Evolutionary conservation across 2,113 vertebrate species (phyloP), one percentile per base, ranked within the genome.

Genomic region (Microcebus lehilahytsara): DNA sequence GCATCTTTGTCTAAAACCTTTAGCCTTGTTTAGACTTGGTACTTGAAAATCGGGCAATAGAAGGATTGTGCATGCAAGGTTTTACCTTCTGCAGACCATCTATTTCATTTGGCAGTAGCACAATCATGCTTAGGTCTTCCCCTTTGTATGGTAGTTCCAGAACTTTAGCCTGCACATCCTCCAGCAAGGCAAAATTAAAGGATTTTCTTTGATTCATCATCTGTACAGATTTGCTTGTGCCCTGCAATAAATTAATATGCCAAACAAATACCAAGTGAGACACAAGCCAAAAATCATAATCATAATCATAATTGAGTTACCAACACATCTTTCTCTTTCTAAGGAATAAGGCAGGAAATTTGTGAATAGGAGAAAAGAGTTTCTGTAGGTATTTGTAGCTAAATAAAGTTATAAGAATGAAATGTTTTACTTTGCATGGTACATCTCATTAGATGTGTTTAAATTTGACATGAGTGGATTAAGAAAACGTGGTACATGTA

Each of bases 71-170:
- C 12, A 1, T 8, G 2, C 0, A 3, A 17, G 37, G 0, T 17
- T 6, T 93, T 97, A 98, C 97, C 97, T 97, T 62, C 62, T 87
- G 51, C 6, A 98, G 86, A 27, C 98, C 96, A 11, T 79, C 79
- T 0, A 95, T 97, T 0, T 98, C 90, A 56, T 53, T 75, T 14
- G 99, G 99, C 2, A 99, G 98, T 66, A 99, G 95, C 95, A 99
- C 97, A 78, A 99, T 72, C 99, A 99, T 99, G 97, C 99, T 99
- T 32, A 99, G 97, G 9, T 99, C 75, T 34, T n/a, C 93, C 96
- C 69, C 93, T 96, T 51, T 71, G 93, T 99, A 99, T 0, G 98
- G 99, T 37, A 99, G 83, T 97, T 99, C 99, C 12, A 99, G 95
- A 75, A 99, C 92, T 97, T 97, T 97, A 86, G 98, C 97, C 78